Conservation (phyloP, 2,797 vertebrate species). For the Chaetophractus vellerosus region DNA sequence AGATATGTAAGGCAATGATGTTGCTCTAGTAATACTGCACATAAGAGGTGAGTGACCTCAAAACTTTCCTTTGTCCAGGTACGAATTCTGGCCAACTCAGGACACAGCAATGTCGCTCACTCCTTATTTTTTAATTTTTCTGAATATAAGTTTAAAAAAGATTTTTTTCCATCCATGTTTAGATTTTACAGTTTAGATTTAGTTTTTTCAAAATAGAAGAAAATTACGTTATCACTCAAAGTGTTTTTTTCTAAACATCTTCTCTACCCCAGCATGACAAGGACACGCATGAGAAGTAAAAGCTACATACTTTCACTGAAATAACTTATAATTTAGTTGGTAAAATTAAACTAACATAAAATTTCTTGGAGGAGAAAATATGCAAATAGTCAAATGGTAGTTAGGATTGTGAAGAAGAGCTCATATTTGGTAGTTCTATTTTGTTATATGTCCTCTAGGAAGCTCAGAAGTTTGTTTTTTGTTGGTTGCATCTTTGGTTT, state of each 20-base stretch:
- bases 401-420: neutral
- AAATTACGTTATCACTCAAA: neutral
- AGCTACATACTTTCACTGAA: neutral
- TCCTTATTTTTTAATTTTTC: constrained; percentile 2
- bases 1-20: constrained; percentile 34
- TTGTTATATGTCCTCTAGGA: neutral
- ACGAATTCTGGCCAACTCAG: constrained; percentile 6
- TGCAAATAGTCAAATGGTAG: neutral
- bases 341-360: neutral
- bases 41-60: constrained; percentile 10
- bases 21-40: constrained; percentile 24
- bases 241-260: neutral
- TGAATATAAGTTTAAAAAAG: neutral
- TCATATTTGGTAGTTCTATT: neutral
- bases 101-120: neutral
- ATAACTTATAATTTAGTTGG: neutral
- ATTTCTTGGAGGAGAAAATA: neutral
- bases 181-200: neutral
- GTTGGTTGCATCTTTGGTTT: neutral
- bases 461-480: neutral
- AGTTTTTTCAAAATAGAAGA: constrained; percentile 57
- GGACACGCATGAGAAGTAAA: neutral
- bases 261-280: neutral
- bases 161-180: neutral
- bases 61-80: constrained; percentile 12